Evolutionary conservation across 64 coral and sea anemone species (phyloP).

Genomic region (Orbicella faveolata): DNA sequence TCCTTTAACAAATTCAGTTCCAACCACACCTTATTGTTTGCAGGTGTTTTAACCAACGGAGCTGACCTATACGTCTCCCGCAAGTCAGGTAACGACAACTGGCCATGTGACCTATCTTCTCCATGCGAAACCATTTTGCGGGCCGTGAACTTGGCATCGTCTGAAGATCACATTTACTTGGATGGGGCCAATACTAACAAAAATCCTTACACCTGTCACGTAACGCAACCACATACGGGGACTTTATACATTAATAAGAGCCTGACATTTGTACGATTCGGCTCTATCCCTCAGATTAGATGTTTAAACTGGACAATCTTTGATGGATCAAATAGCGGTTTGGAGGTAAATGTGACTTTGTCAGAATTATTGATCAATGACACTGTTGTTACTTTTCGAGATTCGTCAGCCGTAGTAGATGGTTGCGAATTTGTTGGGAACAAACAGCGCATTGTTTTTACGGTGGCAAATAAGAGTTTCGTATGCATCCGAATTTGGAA

Average conservation of each 20-base stretch:
- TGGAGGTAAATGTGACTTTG: neutral
- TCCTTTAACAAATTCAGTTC: too few relatives aligned
- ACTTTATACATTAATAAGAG: neutral
- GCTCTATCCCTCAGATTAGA: neutral
- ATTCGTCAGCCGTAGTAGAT: neutral
- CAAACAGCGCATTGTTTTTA: neutral
- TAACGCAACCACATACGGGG: neutral
- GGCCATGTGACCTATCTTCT: neutral
- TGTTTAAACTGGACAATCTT: neutral
- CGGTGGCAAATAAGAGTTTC: neutral
- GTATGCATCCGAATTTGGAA: neutral
- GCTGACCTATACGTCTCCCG: slow-evolving; percentile 2
- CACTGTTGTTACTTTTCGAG: neutral
- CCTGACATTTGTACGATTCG: neutral
- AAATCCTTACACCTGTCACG: neutral
- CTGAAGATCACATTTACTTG: neutral
- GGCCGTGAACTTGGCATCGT: neutral
- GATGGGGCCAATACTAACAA: neutral
- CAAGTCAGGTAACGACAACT: neutral
- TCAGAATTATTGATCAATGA: neutral
- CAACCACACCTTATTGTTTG: neutral
- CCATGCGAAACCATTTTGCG: neutral
- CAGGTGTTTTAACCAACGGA: neutral
- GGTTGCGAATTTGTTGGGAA: neutral
- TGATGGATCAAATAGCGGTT: neutral